Percentiles rank a stretch among this genome's conserved stretches.
Conservation (phyloP, 2,797 vertebrate genomes). For the Rhincodon typus region DNA sequence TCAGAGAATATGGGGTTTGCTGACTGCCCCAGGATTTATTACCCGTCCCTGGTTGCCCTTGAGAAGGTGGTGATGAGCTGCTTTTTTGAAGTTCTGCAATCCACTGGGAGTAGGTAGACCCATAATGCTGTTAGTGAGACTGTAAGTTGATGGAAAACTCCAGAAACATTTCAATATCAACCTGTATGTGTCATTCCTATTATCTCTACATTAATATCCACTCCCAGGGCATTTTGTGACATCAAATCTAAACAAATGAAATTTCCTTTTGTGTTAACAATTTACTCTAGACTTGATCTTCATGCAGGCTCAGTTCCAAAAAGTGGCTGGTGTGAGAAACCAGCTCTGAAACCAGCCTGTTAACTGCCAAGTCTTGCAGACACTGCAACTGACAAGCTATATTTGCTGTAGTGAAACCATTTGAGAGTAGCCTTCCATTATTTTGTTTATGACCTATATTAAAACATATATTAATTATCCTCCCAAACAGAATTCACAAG, state of each 20-base stretch:
- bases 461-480: not conserved
- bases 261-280: not conserved
- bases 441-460: not conserved
- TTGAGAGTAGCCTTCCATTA: not conserved
- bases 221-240: not conserved
- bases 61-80: too few species aligned
- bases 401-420: not conserved
- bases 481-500: not conserved
- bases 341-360: not conserved
- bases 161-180: not conserved
- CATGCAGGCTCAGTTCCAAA: not conserved
- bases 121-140: not conserved
- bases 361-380: not conserved
- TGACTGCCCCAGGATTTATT: too few species aligned
- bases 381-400: not conserved
- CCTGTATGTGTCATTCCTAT: not conserved
- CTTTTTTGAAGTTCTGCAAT: too few species aligned
- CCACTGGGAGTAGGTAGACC: too few species aligned
- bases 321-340: not conserved
- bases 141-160: not conserved
- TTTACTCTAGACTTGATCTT: not conserved
- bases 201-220: too few species aligned
- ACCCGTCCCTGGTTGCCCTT: too few species aligned
- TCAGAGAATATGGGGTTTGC: too few species aligned
- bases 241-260: not conserved